A percentile compares a stretch with the other conserved stretches of the same genome.
Evolutionary conservation across 2,888 invertebrate species (phyloP).

Genomic region (Eilema depressum): DNA sequence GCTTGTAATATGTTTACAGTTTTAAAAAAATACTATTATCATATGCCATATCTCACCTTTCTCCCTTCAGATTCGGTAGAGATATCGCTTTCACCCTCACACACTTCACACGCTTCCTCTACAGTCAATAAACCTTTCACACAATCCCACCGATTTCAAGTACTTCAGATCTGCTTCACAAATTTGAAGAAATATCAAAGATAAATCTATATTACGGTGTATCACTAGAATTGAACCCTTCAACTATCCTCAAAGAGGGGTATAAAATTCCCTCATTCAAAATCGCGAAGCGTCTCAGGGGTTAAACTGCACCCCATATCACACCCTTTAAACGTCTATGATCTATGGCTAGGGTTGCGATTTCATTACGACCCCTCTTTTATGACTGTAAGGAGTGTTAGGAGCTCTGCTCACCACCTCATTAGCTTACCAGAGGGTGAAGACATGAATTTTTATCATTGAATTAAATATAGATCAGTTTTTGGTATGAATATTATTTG

Average conservation of each 20-base stretch:
- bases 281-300: conserved; percentile 42
- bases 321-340: conserved; percentile 47
- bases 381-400: conserved; percentile 21
- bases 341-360: conserved; percentile 52
- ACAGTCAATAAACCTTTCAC: background rate
- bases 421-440: conserved; percentile 45
- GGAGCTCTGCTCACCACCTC: conserved; percentile 42
- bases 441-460: conserved; percentile 49
- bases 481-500: conserved; percentile 15
- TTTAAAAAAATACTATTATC: too few species aligned
- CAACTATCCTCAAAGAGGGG: conserved; percentile 8
- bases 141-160: background rate
- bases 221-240: conserved; percentile 9
- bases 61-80: too few species aligned
- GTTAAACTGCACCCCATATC: conserved; percentile 51
- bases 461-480: conserved; percentile 39
- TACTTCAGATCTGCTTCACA: background rate
- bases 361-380: conserved; percentile 43
- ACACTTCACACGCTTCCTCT: background rate
- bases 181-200: background rate
- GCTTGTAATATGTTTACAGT: too few species aligned
- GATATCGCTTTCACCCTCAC: too few species aligned
- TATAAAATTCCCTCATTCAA: conserved; percentile 31
- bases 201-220: background rate
- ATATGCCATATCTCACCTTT: too few species aligned